Percentiles rank a stretch among this genome's conserved stretches.
phyloP scores from a whole-genome alignment of 2,113 vertebrate species.

The Cyrtonyx montezumae region DNA sequence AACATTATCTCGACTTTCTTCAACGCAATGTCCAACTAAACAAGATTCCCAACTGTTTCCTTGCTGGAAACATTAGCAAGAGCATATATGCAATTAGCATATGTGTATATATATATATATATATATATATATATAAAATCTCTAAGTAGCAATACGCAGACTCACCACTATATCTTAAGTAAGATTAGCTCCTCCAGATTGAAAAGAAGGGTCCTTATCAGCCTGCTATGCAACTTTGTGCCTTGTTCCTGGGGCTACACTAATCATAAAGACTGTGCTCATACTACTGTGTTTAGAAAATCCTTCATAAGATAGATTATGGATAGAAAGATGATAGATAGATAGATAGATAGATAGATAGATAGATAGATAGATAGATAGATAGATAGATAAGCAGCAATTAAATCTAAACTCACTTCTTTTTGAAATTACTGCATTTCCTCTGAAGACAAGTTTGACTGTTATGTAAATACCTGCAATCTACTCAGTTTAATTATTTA shows the following conservation, averaged over 20 bases:
- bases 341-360: background rate
- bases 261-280: background rate
- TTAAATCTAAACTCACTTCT: background rate
- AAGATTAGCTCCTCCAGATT: background rate
- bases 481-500: background rate
- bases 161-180: background rate
- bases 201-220: background rate
- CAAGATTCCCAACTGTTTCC: background rate
- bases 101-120: too few species aligned
- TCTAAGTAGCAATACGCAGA: background rate
- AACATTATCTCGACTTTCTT: background rate
- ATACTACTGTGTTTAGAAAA: background rate
- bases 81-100: background rate
- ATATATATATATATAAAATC: background rate
- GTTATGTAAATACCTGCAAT: background rate
- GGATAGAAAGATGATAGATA: background rate
- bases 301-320: background rate
- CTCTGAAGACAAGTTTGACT: background rate
- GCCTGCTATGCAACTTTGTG: background rate
- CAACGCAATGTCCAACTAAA: background rate
- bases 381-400: background rate
- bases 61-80: background rate
- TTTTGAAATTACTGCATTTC: background rate
- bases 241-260: background rate
- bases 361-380: background rate